A percentile compares a stretch with the other conserved stretches of the same genome.
These are phyloP conservation scores for Morbakka virulenta DNA, from an alignment of 30 jellyfish, hydroid and myxozoan genomes.

Conservation along the genomic window DNA sequence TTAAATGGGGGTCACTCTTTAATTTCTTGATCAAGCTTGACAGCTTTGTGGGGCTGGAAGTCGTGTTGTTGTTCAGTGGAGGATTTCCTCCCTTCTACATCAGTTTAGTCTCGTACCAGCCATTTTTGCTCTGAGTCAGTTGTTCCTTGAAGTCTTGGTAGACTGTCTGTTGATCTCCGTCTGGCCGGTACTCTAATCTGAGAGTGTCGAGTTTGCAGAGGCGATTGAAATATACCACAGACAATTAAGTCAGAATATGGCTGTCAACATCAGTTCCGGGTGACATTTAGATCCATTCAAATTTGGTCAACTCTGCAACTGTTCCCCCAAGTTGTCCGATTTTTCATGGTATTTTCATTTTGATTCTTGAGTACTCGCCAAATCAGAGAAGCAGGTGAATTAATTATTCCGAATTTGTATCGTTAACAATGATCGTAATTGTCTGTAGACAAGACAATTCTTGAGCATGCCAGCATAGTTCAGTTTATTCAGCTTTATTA, in stretches of 20 bases:
- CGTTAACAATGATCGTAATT: neutral
- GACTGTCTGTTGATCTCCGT: conserved; percentile 46
- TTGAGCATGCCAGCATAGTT: neutral
- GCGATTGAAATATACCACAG: neutral
- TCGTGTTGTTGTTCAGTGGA: conserved; percentile 23
- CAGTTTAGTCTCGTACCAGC: conserved; percentile 49
- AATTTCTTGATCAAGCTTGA: conserved; percentile 1
- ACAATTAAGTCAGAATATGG: neutral
- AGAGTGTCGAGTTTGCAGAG: neutral
- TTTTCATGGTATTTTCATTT: neutral
- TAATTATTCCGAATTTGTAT: neutral
- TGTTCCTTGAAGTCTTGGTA: conserved; percentile 70
- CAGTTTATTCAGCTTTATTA: neutral
- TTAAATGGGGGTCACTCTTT: conserved; percentile 1
- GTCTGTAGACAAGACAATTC: neutral
- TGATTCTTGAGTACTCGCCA: neutral
- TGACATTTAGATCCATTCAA: neutral
- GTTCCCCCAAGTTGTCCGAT: neutral
- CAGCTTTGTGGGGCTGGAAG: conserved; percentile 5
- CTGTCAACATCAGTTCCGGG: neutral
- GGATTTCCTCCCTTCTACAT: conserved; percentile 11
- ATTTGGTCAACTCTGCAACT: neutral
- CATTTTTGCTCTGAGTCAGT: conserved; percentile 24
- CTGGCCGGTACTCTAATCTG: neutral
- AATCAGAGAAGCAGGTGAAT: neutral